Conservation (phyloP, 2,888 invertebrate species). For the Cerastis rubricosa region DNA sequence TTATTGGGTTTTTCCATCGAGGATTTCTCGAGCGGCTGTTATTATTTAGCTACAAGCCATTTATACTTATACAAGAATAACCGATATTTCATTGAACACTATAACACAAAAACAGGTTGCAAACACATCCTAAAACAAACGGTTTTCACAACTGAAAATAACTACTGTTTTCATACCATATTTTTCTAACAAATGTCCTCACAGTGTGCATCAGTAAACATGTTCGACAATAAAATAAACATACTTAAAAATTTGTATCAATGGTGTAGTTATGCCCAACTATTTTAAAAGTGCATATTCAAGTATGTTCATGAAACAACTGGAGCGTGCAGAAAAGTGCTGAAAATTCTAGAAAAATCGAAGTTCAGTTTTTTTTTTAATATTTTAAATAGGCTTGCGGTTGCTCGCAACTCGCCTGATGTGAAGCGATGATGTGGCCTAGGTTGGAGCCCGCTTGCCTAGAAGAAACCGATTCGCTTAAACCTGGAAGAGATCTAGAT, state of each 20-base stretch:
- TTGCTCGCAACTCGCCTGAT: no score
- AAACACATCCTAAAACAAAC: constrained; percentile 20
- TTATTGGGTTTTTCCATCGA: no score
- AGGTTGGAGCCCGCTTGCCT: no score
- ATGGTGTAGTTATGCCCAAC: constrained; percentile 19
- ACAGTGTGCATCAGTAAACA: constrained; percentile 18
- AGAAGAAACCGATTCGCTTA: no score
- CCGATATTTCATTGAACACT: neutral
- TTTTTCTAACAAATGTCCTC: constrained; percentile 21
- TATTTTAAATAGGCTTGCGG: no score
- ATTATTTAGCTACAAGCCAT: no score
- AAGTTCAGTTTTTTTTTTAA: no score
- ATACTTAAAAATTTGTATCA: constrained; percentile 36
- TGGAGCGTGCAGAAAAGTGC: constrained; percentile 39
- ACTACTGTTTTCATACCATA: constrained; percentile 10
- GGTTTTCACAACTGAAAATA: constrained; percentile 18
- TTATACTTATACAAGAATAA: no score
- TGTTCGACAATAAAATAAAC: constrained; percentile 28
- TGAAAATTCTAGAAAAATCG: constrained; percentile 44
- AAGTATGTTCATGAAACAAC: constrained; percentile 36
- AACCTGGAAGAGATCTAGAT: no score
- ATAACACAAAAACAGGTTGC: neutral
- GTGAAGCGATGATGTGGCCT: no score
- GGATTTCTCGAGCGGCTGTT: no score
- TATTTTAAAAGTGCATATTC: constrained; percentile 34